phyloP scores from a whole-genome alignment of 2,113 vertebrate species.

The Centrocercus urophasianus region DNA sequence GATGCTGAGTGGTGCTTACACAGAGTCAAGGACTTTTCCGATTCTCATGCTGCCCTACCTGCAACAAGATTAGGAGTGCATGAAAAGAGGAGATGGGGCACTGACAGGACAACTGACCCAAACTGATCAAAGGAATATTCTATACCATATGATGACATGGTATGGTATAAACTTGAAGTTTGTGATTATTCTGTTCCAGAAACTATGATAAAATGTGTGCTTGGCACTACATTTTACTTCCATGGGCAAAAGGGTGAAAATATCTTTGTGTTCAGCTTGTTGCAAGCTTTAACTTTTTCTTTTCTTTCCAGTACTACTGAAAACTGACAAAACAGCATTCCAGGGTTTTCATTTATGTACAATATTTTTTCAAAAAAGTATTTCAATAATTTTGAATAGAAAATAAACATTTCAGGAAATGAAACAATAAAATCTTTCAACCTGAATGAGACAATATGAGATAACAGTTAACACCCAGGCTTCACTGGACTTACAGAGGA shows the following conservation, averaged over 20 bases:
- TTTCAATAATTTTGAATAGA: neutral
- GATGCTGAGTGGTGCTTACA: neutral
- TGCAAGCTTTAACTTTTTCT: neutral
- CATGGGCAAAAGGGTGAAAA: neutral
- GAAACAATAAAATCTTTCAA: neutral
- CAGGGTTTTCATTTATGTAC: neutral
- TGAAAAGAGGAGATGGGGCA: neutral
- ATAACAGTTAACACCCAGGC: neutral
- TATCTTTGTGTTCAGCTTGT: neutral
- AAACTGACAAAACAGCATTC: neutral
- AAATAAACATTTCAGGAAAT: neutral
- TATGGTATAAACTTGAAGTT: neutral
- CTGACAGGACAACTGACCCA: neutral
- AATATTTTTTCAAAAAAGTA: too few relatives aligned
- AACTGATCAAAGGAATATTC: neutral
- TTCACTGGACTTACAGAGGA: neutral
- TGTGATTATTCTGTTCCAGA: neutral
- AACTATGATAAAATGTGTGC: neutral
- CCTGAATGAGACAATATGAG: neutral
- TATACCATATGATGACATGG: neutral
- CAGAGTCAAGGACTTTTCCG: neutral
- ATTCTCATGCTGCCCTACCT: neutral
- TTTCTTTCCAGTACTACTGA: neutral
- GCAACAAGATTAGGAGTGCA: neutral
- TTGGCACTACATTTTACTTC: neutral